These are phyloP conservation scores for Conops quadrifasciatus DNA, from an alignment of 2,888 invertebrate species.

Conservation along the genomic window DNA sequence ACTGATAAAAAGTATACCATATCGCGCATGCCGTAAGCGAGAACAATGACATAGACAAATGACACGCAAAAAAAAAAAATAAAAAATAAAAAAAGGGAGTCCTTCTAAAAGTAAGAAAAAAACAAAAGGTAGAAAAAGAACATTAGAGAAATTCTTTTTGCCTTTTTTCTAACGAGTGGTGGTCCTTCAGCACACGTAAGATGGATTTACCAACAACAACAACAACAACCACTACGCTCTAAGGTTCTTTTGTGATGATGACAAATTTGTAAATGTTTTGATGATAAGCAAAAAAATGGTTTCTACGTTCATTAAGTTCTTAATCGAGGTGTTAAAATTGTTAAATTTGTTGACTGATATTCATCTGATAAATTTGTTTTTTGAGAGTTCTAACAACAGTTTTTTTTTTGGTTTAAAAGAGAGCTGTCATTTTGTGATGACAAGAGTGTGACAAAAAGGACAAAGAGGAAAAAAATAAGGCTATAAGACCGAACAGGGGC, in stretches of 20 bases:
- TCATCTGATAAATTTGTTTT: background rate
- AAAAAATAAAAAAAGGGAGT: constrained; percentile 22
- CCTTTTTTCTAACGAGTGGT: no score
- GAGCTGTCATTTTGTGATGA: no score
- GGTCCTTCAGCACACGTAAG: no score
- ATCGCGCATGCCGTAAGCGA: constrained; percentile 1
- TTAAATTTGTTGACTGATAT: constrained; percentile 12
- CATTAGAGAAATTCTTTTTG: no score
- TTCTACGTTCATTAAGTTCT: constrained; percentile 5
- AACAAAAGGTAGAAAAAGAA: background rate
- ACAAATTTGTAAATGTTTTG: no score
- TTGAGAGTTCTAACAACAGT: no score
- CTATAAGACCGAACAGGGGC: no score
- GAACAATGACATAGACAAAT: background rate
- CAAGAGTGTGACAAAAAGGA: no score
- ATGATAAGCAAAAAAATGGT: background rate
- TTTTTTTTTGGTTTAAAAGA: no score
- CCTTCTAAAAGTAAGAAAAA: background rate
- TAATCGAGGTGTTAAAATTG: constrained; percentile 8
- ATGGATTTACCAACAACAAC: no score
- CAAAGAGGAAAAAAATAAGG: no score
- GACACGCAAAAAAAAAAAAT: background rate
- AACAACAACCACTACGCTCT: no score
- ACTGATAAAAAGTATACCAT: background rate
- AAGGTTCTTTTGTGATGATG: background rate